Percentiles rank a stretch among this genome's conserved stretches.
Conservation (phyloP, 1,140 invertebrate genomes). For the Tetramorium parvispinum region DNA sequence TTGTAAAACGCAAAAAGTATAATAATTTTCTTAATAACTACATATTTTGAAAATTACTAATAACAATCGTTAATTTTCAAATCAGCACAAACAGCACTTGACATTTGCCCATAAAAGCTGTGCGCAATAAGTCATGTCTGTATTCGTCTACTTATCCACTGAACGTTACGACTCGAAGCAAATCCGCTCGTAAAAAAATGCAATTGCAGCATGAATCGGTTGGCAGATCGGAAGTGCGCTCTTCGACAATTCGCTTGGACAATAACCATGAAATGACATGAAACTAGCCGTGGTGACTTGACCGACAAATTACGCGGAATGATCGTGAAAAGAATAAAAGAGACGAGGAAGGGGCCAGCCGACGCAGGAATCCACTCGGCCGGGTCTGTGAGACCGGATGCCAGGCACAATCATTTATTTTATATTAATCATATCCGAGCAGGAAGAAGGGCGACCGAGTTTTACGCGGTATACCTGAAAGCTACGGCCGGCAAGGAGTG, state of each 20-base stretch:
- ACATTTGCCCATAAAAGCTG: neutral
- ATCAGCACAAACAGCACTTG: neutral
- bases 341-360: constrained; percentile 45
- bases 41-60: neutral
- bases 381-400: constrained; percentile 84
- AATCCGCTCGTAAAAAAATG: neutral
- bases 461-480: constrained; percentile 50
- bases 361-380: constrained; percentile 72
- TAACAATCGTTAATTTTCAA: neutral
- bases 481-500: constrained; percentile 13
- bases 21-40: neutral
- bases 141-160: constrained; percentile 30
- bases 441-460: constrained; percentile 71
- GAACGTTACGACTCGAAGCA: constrained; percentile 42
- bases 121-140: neutral
- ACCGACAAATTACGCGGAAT: constrained; percentile 85
- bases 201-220: constrained; percentile 64
- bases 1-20: neutral
- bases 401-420: constrained; percentile 84
- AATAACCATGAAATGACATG: constrained; percentile 85
- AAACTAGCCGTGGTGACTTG: constrained; percentile 84
- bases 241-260: constrained; percentile 81
- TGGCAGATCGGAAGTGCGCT: constrained; percentile 63
- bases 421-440: constrained; percentile 84
- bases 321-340: constrained; percentile 77